Base-by-base conservation (phyloP, 2,797 vertebrate genomes). In the Fringilla coelebs region DNA sequence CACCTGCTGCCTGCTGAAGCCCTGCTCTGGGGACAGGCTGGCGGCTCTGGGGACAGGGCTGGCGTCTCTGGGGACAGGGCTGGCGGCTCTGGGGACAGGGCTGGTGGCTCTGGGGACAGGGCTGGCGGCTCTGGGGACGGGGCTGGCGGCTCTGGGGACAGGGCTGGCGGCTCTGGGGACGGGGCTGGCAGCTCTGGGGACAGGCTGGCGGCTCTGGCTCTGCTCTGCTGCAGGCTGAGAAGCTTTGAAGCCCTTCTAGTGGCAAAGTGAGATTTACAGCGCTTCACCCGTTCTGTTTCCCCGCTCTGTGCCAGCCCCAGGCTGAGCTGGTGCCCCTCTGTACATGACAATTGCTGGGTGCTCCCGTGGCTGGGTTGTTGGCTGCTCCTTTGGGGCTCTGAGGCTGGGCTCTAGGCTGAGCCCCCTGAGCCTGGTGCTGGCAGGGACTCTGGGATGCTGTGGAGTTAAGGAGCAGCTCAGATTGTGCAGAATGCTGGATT, bases 291-390 rank as follows among this genome's bases (percentile, higher is more conserved):
- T 25, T 65, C 12, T 38, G 10, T 28, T 78, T 17, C 22, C 7
- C 0, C 1, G 0, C 14, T 6, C 6, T 11, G 2, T 2, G 2
- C 4, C 1, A 9, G 10, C 3, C 7, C 16, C 40, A 13, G 8
- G 0, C 31, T 14, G 74, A 52, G 2, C 19, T 13, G 38, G 1
- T 48, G 10, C 8, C 13, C 11, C n/a, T 21, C 36, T 49, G 6
- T 6, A 6, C 1, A 0, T 1, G 10, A 2, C 2, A 5, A 1
- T 22, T 28, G 12, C 12, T 13, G 18, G 12, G 7, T 25, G 4
- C 3, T 31, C 4, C 25, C 8, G 0, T 6, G 25, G 0, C 13
- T 41, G 1, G 7, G 6, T 9, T 34, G 0, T 10, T 41, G 31
- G 38, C 11, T 54, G 54, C 15, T 65, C 28, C 24, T 40, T 6